phyloP scores from a whole-genome alignment of 2,888 invertebrate species.

The Drosophila buzzatii region DNA sequence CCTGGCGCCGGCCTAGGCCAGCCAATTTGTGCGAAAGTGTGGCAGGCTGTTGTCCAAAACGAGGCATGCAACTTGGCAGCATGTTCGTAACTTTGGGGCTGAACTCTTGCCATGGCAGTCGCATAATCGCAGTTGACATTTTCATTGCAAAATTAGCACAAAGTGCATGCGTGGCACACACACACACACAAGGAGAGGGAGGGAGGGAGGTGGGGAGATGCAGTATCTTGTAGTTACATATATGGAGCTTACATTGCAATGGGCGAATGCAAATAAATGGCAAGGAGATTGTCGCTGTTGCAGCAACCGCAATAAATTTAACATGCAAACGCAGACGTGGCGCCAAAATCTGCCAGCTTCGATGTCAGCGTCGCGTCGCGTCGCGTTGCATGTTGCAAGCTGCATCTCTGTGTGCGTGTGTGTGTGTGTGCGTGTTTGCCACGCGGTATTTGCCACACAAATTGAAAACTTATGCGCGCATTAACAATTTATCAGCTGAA shows the following conservation, averaged over 20 bases:
- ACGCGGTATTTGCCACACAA: conserved; percentile 72
- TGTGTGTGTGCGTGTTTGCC: conserved; percentile 26
- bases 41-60: conserved; percentile 44
- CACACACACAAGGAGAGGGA: neutral
- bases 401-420: conserved; percentile 39
- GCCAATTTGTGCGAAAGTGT: conserved; percentile 50
- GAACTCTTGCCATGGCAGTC: conserved; percentile 42
- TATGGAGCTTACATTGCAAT: conserved; percentile 63
- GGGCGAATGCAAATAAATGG: conserved; percentile 74
- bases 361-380: conserved; percentile 53
- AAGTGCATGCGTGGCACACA: conserved; percentile 61
- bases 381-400: conserved; percentile 53
- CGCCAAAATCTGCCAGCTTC: conserved; percentile 74
- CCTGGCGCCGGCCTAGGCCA: conserved; percentile 72
- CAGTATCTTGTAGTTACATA: conserved; percentile 33
- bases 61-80: conserved; percentile 49
- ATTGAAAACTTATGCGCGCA: conserved; percentile 79
- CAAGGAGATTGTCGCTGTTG: conserved; percentile 70
- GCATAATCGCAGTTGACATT: conserved; percentile 74
- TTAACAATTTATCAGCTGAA: conserved; percentile 77
- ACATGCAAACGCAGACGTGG: conserved; percentile 73
- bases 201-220: neutral
- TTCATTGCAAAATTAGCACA: conserved; percentile 74
- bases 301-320: conserved; percentile 70
- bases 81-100: conserved; percentile 29